Conservation (phyloP, 2,113 vertebrate species). For the Atherinomorus stipes region DNA sequence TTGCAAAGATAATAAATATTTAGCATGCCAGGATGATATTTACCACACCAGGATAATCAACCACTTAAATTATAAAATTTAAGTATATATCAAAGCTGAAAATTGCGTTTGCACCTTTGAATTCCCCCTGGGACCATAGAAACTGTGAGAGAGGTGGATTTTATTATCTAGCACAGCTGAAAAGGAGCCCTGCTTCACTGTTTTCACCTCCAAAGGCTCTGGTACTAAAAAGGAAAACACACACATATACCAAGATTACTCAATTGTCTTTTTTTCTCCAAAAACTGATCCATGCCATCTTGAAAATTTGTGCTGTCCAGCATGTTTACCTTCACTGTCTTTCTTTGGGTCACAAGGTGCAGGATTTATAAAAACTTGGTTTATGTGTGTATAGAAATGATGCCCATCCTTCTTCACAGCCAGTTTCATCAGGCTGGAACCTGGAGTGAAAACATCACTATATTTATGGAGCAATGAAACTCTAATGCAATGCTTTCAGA, state of each 20-base stretch:
- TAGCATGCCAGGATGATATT: background rate
- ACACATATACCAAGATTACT: background rate
- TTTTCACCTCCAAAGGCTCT: slow-evolving; percentile 40
- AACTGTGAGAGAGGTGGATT: slow-evolving; percentile 90
- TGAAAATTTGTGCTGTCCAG: background rate
- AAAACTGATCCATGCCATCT: background rate
- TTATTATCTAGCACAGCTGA: slow-evolving; percentile 88
- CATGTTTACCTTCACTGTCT: slow-evolving; percentile 36
- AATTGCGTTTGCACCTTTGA: slow-evolving; percentile 74
- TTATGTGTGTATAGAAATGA: slow-evolving; percentile 88
- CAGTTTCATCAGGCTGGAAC: slow-evolving; percentile 85
- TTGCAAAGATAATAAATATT: background rate
- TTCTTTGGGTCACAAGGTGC: background rate
- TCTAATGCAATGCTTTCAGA: fast-evolving
- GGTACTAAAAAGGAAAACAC: slow-evolving; percentile 50
- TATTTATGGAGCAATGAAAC: background rate
- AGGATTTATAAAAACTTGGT: slow-evolving; percentile 10
- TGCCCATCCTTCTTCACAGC: slow-evolving; percentile 91
- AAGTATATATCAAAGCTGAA: background rate
- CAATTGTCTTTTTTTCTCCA: background rate
- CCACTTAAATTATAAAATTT: background rate
- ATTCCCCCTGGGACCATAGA: slow-evolving; percentile 84
- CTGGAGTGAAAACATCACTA: slow-evolving; percentile 70
- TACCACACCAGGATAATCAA: background rate
- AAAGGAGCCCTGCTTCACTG: slow-evolving; percentile 88